phyloP scores from a whole-genome alignment of 2,113 vertebrate genomes.

The Hyla sarda region DNA sequence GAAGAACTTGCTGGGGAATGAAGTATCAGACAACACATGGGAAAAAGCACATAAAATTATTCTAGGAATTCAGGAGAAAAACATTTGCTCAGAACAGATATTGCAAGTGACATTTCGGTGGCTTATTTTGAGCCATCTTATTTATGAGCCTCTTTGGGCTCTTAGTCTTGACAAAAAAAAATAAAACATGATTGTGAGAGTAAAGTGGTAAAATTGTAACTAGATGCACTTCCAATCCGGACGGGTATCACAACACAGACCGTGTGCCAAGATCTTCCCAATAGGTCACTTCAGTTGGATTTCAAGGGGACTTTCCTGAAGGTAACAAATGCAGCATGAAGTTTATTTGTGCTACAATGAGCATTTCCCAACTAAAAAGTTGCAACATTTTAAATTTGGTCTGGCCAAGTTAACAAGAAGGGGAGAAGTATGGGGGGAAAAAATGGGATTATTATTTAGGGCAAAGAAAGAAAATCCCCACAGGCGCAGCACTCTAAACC shows the following conservation, averaged over 20 bases:
- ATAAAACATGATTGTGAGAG: constrained; percentile 9
- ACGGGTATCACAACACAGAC: constrained; percentile 30
- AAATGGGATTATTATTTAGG: constrained; percentile 63
- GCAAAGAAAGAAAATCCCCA: constrained; percentile 8
- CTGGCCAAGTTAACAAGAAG: constrained; percentile 24
- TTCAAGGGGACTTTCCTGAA: constrained; percentile 15
- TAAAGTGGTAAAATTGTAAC: constrained; percentile 22
- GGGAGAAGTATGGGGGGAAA: background rate
- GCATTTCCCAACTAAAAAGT: constrained; percentile 28
- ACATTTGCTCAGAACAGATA: background rate
- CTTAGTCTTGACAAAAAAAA: constrained; percentile 12
- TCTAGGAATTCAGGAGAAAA: background rate
- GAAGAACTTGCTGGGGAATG: constrained; percentile 5
- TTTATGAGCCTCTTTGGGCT: constrained; percentile 23
- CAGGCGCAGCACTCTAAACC: constrained; percentile 77
- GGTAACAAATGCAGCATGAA: constrained; percentile 41
- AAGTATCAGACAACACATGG: constrained; percentile 10
- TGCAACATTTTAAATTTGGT: constrained; percentile 23
- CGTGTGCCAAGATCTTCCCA: constrained; percentile 6
- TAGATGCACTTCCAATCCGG: constrained; percentile 44
- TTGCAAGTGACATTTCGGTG: constrained; percentile 1
- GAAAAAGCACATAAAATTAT: background rate
- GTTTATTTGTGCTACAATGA: constrained; percentile 20
- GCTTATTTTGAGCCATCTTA: background rate
- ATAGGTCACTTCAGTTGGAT: constrained; percentile 30